Evolutionary conservation across 2,797 vertebrate species (phyloP).

Genomic region (Macropus fuliginosus): DNA sequence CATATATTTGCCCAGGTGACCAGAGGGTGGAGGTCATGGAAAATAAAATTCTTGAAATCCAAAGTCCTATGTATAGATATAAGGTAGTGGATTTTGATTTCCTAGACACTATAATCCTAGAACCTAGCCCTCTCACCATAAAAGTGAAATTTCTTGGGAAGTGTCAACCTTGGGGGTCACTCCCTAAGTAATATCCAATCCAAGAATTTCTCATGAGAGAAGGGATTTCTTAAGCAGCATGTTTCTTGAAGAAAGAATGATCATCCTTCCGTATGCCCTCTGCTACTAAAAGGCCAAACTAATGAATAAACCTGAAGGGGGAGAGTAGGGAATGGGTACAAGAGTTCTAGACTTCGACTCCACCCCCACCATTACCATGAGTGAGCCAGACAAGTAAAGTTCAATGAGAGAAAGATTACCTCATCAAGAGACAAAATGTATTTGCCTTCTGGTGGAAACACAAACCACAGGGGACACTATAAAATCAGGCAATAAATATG

Average conservation of each 20-base stretch:
- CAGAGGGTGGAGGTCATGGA: neutral
- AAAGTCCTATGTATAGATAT: neutral
- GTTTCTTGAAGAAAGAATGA: neutral
- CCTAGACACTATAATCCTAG: neutral
- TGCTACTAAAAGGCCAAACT: too few species aligned
- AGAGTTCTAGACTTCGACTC: neutral
- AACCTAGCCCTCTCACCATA: neutral
- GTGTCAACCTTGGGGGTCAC: neutral
- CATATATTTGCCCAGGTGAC: neutral
- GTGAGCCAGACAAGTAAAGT: neutral
- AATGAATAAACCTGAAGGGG: neutral
- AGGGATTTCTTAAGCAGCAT: neutral
- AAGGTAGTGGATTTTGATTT: neutral
- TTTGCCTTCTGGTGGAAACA: neutral
- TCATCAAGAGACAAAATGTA: neutral
- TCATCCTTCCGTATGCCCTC: neutral
- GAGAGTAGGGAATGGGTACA: neutral
- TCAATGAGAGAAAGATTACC: neutral
- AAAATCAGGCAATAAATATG: neutral
- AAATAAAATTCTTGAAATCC: neutral
- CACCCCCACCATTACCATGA: neutral
- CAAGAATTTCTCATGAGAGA: neutral
- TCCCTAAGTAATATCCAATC: neutral
- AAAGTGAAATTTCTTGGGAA: neutral
- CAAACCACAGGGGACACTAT: neutral